A percentile compares a stretch with the other conserved stretches of the same genome.
These are phyloP conservation scores for Cryptotis parvus DNA, from an alignment of 2,113 vertebrate species.

Conservation along the genomic window DNA sequence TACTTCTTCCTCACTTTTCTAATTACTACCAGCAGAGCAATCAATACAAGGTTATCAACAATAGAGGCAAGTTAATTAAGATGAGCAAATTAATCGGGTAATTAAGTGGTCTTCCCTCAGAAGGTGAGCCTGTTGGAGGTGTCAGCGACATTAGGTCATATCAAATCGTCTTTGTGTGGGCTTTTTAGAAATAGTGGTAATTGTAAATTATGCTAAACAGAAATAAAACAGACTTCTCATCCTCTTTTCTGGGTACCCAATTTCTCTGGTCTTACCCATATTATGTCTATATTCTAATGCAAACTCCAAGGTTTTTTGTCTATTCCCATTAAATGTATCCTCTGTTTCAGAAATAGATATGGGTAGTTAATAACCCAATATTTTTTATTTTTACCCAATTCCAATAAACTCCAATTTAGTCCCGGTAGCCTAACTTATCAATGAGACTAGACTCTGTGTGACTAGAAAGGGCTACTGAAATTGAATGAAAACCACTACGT, in stretches of 20 bases:
- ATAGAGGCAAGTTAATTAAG: slow-evolving; percentile 79
- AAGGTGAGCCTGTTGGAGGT: slow-evolving; percentile 65
- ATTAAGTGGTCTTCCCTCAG: slow-evolving; percentile 69
- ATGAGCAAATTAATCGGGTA: slow-evolving; percentile 78
- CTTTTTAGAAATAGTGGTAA: slow-evolving; percentile 1
- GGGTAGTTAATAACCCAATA: neutral
- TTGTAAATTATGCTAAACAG: neutral
- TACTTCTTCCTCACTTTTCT: slow-evolving; percentile 57
- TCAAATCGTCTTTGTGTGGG: slow-evolving; percentile 53
- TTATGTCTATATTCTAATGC: neutral
- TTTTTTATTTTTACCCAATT: slow-evolving; percentile 11
- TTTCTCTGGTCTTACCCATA: slow-evolving; percentile 39
- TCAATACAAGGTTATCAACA: slow-evolving; percentile 80
- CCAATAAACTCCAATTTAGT: neutral
- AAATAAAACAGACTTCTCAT: neutral
- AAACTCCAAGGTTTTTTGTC: neutral
- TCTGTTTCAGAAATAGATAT: slow-evolving; percentile 8
- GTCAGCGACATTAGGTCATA: slow-evolving; percentile 46
- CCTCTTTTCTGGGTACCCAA: neutral
- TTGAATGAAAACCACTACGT: neutral
- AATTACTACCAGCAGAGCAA: slow-evolving; percentile 74
- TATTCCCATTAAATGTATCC: neutral
- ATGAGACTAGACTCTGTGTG: slow-evolving; percentile 44
- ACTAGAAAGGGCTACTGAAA: slow-evolving; percentile 13
- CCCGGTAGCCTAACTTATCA: neutral